Evolutionary conservation across 2,797 vertebrate genomes (phyloP).

Genomic region (Graptemys geographica): DNA sequence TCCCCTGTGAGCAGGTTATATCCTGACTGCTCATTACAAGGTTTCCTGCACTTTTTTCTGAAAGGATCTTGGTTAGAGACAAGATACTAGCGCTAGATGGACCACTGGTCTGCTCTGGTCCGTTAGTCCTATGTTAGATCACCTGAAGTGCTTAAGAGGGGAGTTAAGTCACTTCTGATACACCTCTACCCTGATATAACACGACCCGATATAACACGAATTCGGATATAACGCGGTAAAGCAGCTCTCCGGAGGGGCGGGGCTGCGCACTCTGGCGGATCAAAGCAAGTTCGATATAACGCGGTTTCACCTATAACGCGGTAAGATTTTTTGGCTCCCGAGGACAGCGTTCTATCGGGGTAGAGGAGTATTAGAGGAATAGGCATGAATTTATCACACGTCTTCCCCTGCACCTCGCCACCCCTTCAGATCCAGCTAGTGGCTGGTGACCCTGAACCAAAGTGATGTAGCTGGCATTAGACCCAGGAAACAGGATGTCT

Average conservation of each 20-base stretch:
- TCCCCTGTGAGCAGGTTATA: fast-evolving
- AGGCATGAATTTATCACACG: background rate
- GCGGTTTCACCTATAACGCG: too few relatives aligned
- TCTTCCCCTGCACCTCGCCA: background rate
- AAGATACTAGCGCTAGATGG: background rate
- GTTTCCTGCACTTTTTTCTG: background rate
- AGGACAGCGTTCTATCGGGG: too few relatives aligned
- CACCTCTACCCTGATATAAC: too few relatives aligned
- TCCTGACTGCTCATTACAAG: fast-evolving
- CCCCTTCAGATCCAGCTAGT: background rate
- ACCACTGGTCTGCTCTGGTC: fast-evolving
- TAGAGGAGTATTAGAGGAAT: background rate
- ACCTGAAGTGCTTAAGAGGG: background rate
- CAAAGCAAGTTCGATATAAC: too few relatives aligned
- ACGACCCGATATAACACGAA: too few relatives aligned
- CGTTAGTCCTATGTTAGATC: background rate
- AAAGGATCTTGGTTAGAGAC: background rate
- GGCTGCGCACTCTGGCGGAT: too few relatives aligned
- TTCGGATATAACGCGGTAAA: too few relatives aligned
- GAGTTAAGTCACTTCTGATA: background rate
- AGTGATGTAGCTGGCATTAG: slow-evolving; percentile 84
- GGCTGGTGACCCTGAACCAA: background rate
- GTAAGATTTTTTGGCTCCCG: too few relatives aligned
- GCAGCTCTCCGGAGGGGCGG: too few relatives aligned
- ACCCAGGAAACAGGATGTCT: slow-evolving; percentile 66